Base-by-base conservation (phyloP, 2,113 vertebrate species). In the Zosterops pallidus region DNA sequence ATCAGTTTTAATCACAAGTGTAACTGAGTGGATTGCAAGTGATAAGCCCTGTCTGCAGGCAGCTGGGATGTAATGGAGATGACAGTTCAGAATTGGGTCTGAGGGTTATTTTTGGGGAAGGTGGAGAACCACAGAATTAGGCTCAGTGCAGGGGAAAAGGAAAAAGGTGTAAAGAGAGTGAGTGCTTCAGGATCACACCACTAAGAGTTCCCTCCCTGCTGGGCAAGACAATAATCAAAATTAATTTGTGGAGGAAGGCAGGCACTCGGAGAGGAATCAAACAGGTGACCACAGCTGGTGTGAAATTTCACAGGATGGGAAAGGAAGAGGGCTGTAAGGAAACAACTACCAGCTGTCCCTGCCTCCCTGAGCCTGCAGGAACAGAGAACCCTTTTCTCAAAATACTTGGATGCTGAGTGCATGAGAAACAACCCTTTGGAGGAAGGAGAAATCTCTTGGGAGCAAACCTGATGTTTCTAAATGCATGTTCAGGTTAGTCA, bases 281-380 rank as follows among this genome's bases (percentile, higher is more conserved):
- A 97, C 96, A 98, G 94, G 97, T 98, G 97, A 97, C 94, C 96
- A 92, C 96, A 97, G 96, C 93, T 98, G 97, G 96, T 9, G 37
- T 57, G 49, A 90, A 68, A 93, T 92, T 95, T 89, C 79, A 22
- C 82, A 67, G 55, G 80, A 95, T 82, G 79, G 93, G 81, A 87
- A 92, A 89, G 57, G 55, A 64, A 83, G 37, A 83, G 79, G 47
- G 55, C 52, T 95, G 83, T 85, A 91, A 93, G 74, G 83, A 72
- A 89, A 78, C 7, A 71, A 28, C 57, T 39, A 14, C 59, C 50
- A 92, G 72, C 70, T 91, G 75, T 71, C 65, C 65, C 64, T 78
- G 41, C 46, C 56, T 81, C 57, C 75, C 33, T 55, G 37, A 90
- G 35, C 41, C 59, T 86, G 60, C 20, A 83, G 76, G 44, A 74